Conservation (phyloP, 2,113 vertebrate genomes). For the Colinus virginianus region DNA sequence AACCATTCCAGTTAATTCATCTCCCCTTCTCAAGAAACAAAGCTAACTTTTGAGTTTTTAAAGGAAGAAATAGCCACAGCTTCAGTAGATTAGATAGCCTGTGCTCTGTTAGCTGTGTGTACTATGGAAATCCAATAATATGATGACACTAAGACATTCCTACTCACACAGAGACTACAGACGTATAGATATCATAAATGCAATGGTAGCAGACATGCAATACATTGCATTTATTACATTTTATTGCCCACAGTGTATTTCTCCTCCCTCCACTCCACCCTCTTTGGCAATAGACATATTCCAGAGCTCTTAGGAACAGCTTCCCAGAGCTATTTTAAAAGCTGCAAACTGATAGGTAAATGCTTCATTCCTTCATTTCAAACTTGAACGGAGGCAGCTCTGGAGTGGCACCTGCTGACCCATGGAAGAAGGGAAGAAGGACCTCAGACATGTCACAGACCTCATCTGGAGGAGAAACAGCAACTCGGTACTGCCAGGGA, state of each 20-base stretch:
- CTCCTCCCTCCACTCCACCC: neutral
- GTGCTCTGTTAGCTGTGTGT: neutral
- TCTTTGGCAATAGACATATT: neutral
- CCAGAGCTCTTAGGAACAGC: neutral
- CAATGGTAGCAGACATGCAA: neutral
- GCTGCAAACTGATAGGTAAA: neutral
- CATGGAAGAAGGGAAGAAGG: neutral
- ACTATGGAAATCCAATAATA: neutral
- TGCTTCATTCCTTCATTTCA: neutral
- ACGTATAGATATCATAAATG: neutral
- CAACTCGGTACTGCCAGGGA: neutral
- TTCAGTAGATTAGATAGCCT: neutral
- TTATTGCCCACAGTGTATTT: neutral
- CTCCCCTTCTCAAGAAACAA: neutral
- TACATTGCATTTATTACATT: neutral
- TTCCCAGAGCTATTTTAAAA: conserved; percentile 9
- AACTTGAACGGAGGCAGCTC: neutral
- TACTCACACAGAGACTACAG: neutral
- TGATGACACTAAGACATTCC: neutral
- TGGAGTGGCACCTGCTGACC: neutral
- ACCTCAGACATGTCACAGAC: neutral
- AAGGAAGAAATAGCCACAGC: neutral
- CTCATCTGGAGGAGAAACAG: neutral
- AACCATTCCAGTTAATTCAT: neutral
- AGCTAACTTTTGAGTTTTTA: neutral